These are phyloP conservation scores for Pachypanchax playfairii DNA, from an alignment of 2,113 vertebrate species.

Conservation along the genomic window DNA sequence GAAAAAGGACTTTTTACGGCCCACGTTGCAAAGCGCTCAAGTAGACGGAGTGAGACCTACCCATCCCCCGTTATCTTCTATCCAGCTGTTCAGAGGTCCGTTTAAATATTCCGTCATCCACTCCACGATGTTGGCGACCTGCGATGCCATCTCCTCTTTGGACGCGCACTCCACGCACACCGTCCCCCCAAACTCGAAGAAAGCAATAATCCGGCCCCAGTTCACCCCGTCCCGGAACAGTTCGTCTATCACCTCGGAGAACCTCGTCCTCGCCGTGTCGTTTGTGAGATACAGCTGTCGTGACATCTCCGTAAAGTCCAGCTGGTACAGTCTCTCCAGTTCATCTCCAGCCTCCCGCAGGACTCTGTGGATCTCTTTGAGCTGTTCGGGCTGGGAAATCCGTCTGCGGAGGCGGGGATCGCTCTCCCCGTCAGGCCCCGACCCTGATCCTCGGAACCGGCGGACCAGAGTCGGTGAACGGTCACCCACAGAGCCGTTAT, in stretches of 20 bases:
- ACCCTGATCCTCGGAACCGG: slow-evolving; percentile 57
- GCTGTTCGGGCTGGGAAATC: slow-evolving; percentile 54
- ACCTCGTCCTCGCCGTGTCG: slow-evolving; percentile 86
- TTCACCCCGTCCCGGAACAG: slow-evolving; percentile 97
- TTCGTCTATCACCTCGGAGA: slow-evolving; percentile 93
- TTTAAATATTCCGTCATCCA: slow-evolving; percentile 99
- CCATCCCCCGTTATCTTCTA: slow-evolving; percentile 98
- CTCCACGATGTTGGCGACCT: slow-evolving; percentile 90
- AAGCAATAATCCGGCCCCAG: slow-evolving; percentile 98
- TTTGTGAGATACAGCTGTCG: slow-evolving; percentile 92
- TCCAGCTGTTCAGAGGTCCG: slow-evolving; percentile 92
- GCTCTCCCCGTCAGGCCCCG: slow-evolving; percentile 58
- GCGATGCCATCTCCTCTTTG: slow-evolving; percentile 89
- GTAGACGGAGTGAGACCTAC: slow-evolving; percentile 78
- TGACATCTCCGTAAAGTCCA: slow-evolving; percentile 94
- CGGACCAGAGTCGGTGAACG: slow-evolving; percentile 72
- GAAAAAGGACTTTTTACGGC: slow-evolving; percentile 27
- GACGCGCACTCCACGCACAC: slow-evolving; percentile 95
- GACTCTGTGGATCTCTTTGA: slow-evolving; percentile 83
- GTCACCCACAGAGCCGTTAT: slow-evolving; percentile 63
- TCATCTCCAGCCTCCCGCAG: slow-evolving; percentile 92
- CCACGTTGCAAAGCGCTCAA: slow-evolving; percentile 34
- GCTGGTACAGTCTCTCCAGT: slow-evolving; percentile 90
- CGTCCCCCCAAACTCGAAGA: slow-evolving; percentile 96
- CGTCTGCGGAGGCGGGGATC: slow-evolving; percentile 42